Conservation (phyloP, 2,888 invertebrate species). For the Ormyrus nitidulus region DNA sequence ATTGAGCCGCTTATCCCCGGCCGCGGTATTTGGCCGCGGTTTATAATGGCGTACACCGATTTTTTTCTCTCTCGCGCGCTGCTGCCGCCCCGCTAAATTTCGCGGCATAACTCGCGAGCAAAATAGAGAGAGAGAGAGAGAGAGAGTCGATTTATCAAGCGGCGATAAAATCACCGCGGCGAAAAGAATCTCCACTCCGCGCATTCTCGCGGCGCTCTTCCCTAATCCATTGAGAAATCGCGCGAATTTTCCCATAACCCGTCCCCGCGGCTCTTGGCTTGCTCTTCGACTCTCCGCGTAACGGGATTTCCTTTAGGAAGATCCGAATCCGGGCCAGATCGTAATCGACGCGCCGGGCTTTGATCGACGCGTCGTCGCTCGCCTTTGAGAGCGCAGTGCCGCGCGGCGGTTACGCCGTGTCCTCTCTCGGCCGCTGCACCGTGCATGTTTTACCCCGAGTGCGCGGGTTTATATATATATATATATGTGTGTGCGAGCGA, state of each 20-base stretch:
- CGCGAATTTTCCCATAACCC: constrained; percentile 32
- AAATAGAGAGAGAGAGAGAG: too few species aligned
- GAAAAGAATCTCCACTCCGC: constrained; percentile 7
- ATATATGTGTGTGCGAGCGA: too few species aligned
- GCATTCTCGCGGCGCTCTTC: neutral
- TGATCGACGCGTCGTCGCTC: constrained; percentile 2
- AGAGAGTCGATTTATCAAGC: constrained; percentile 47
- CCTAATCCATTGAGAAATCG: constrained; percentile 46
- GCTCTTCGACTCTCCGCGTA: neutral
- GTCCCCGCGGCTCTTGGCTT: neutral
- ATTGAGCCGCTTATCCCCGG: neutral
- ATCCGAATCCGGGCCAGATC: constrained; percentile 20
- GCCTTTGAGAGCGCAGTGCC: neutral
- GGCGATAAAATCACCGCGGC: constrained; percentile 41
- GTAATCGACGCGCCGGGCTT: constrained; percentile 1
- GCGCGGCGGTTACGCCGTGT: too few species aligned
- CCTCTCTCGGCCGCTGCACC: too few species aligned
- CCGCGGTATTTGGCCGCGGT: too few species aligned
- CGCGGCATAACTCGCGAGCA: constrained; percentile 5
- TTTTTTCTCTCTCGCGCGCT: neutral
- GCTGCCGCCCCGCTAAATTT: neutral
- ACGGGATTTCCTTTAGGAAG: constrained; percentile 1
- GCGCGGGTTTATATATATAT: too few species aligned
- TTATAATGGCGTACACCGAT: neutral
- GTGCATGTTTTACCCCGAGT: too few species aligned